These are phyloP conservation scores for Psilopsiagon aymara DNA, from an alignment of 2,113 vertebrate species.

Conservation along the genomic window DNA sequence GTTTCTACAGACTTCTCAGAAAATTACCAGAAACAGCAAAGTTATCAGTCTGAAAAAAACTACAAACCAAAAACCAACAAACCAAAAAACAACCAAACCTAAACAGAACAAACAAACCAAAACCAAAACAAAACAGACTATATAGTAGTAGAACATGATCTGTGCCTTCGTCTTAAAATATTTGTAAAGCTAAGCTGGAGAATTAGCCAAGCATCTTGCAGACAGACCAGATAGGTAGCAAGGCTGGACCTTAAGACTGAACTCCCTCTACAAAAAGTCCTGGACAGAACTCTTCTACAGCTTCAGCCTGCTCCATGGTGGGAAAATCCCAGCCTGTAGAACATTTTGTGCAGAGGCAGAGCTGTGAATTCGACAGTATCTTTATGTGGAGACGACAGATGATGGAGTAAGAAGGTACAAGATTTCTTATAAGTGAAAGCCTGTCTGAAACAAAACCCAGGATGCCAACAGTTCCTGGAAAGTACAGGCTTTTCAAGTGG, in stretches of 20 bases:
- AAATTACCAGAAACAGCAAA: neutral
- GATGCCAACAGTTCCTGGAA: neutral
- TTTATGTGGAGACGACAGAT: neutral
- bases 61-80: neutral
- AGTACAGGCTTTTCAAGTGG: neutral
- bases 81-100: neutral
- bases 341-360: neutral
- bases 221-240: neutral
- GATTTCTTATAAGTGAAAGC: neutral
- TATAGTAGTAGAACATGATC: neutral
- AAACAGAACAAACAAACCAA: neutral
- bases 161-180: neutral
- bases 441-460: neutral
- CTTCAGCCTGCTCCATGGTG: fast-evolving
- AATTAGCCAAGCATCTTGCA: neutral
- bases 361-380: neutral
- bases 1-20: neutral
- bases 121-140: neutral
- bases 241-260: neutral
- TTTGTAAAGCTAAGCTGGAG: neutral
- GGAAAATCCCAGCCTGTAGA: neutral
- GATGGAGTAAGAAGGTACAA: neutral
- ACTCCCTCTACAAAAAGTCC: neutral
- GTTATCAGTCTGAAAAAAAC: fast-evolving
- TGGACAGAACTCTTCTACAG: neutral